Conservation (phyloP, 2,797 vertebrate genomes). For the Notolabrus celidotus region DNA sequence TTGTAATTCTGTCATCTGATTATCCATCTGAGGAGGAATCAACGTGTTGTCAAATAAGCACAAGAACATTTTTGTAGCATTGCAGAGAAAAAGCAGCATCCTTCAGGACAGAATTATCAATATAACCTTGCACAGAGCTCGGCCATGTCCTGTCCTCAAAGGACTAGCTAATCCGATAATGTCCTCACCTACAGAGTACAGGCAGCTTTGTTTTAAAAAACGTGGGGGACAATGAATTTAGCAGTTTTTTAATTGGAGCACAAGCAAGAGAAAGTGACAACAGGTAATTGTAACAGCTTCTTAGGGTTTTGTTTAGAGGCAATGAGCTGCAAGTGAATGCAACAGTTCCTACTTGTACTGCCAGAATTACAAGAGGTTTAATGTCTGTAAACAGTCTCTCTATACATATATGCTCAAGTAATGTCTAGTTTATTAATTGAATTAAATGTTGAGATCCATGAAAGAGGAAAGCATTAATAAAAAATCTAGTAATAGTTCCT, state of each 20-base stretch:
- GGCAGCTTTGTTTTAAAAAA: constrained; percentile 14
- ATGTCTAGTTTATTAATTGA: no score
- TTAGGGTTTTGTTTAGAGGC: not conserved
- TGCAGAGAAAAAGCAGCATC: not conserved
- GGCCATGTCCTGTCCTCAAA: not conserved
- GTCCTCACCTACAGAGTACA: constrained; percentile 1
- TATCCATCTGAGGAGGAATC: not conserved
- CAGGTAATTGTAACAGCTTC: not conserved
- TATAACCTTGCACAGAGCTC: not conserved
- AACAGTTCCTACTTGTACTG: not conserved
- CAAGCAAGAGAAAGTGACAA: not conserved
- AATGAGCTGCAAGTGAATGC: not conserved
- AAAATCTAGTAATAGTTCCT: no score
- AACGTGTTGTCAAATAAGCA: not conserved
- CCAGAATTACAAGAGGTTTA: no score
- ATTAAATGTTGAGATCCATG: no score
- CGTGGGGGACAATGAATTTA: not conserved
- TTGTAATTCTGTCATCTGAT: not conserved
- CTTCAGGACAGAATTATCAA: constrained; percentile 21
- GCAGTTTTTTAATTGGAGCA: constrained; percentile 2
- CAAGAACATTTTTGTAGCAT: not conserved
- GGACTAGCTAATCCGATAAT: constrained; percentile 13
- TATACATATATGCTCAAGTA: no score
- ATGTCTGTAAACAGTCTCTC: no score
- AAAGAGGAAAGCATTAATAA: no score